These are phyloP conservation scores for Metridium senile DNA, from an alignment of 92 coral and sea anemone genomes.

Conservation along the genomic window DNA sequence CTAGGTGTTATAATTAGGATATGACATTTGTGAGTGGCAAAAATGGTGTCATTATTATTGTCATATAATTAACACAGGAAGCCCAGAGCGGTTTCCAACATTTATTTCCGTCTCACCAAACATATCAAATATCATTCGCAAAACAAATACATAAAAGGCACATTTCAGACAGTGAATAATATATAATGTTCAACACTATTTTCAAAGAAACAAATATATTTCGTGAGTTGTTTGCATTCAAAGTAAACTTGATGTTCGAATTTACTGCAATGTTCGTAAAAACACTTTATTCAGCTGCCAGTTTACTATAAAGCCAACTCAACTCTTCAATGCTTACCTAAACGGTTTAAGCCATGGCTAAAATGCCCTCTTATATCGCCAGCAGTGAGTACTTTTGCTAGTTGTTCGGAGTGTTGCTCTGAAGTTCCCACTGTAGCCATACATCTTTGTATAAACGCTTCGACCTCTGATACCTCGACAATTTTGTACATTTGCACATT, in stretches of 20 bases:
- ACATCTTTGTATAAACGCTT: slow-evolving; percentile 80
- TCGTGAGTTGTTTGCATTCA: too few species aligned
- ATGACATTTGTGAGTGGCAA: too few species aligned
- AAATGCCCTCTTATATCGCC: slow-evolving; percentile 95
- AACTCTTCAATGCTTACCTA: slow-evolving; percentile 55
- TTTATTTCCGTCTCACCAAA: not conserved
- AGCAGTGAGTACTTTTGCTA: slow-evolving; percentile 79
- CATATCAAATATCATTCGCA: not conserved
- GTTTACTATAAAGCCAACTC: not conserved
- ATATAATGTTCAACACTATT: too few species aligned
- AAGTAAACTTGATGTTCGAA: too few species aligned
- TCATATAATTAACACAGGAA: not conserved
- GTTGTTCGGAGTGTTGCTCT: slow-evolving; percentile 65
- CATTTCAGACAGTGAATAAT: too few species aligned
- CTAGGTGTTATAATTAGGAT: too few species aligned
- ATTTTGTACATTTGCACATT: slow-evolving; percentile 51
- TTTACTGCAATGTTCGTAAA: too few species aligned
- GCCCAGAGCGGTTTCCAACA: not conserved
- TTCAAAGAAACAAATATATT: too few species aligned
- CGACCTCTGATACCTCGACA: slow-evolving; percentile 73
- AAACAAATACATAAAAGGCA: too few species aligned
- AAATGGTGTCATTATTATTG: too few species aligned
- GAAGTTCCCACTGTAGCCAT: slow-evolving; percentile 91
- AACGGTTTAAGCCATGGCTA: slow-evolving; percentile 95
- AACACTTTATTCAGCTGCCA: not conserved